These are phyloP conservation scores for Mythimna impura DNA, from an alignment of 2,888 invertebrate genomes.

Conservation along the genomic window DNA sequence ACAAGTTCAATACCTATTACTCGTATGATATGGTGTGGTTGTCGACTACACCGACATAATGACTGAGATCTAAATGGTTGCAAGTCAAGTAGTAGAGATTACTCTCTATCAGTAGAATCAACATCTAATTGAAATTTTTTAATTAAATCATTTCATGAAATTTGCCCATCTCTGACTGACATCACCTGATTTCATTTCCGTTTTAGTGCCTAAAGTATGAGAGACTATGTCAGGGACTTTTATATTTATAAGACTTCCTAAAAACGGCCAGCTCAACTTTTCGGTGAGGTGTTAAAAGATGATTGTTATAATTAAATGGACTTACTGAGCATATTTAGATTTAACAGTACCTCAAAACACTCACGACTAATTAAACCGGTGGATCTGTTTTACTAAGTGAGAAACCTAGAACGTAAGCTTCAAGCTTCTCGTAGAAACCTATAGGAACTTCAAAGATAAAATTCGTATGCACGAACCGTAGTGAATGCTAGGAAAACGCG, in stretches of 20 bases:
- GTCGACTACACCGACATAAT: too few relatives aligned
- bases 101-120: too few relatives aligned
- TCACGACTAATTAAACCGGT: background rate
- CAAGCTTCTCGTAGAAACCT: background rate
- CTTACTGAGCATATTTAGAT: background rate
- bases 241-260: background rate
- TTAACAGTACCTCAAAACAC: background rate
- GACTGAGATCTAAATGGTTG: too few relatives aligned
- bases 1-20: too few relatives aligned
- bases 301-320: background rate
- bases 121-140: too few relatives aligned
- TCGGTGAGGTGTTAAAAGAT: background rate
- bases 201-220: background rate
- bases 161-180: too few relatives aligned
- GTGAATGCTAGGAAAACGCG: background rate
- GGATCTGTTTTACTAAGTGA: background rate
- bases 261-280: background rate
- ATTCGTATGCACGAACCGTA: slow-evolving; percentile 19
- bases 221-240: background rate
- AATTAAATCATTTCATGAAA: too few relatives aligned
- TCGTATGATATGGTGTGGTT: too few relatives aligned
- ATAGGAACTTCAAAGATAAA: slow-evolving; percentile 10
- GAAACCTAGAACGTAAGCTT: background rate
- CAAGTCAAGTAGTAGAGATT: too few relatives aligned
- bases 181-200: background rate